Evolutionary conservation across 2,888 invertebrate genomes (phyloP).

Genomic region (Catonia carolina): DNA sequence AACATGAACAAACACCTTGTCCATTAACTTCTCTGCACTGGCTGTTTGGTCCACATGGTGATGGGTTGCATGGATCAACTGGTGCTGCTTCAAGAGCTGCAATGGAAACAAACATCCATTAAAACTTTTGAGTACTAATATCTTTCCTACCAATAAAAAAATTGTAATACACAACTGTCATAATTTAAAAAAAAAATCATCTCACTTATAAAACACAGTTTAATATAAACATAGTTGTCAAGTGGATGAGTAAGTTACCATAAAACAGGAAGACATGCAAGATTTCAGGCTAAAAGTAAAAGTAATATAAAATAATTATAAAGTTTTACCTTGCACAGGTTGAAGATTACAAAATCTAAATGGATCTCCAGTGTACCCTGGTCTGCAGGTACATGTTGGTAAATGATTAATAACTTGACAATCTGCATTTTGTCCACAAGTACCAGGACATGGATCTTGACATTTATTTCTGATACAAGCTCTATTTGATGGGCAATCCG

Average conservation of each 20-base stretch:
- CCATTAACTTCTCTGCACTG: slow-evolving; percentile 52
- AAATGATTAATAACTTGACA: slow-evolving; percentile 80
- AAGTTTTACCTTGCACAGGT: slow-evolving; percentile 47
- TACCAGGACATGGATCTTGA: slow-evolving; percentile 76
- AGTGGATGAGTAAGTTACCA: no score
- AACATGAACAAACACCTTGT: slow-evolving; percentile 63
- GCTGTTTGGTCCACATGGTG: slow-evolving; percentile 56
- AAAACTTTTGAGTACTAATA: no score
- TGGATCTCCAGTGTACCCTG: slow-evolving; percentile 64
- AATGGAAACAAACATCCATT: background rate
- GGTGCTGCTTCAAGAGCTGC: slow-evolving; percentile 34
- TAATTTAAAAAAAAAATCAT: background rate
- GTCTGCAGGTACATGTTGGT: slow-evolving; percentile 75
- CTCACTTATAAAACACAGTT: no score
- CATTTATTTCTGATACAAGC: slow-evolving; percentile 71
- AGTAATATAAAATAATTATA: no score
- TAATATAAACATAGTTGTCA: no score
- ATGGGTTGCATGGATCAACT: slow-evolving; percentile 50
- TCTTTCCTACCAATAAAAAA: no score
- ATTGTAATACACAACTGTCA: background rate
- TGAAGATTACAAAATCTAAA: slow-evolving; percentile 54
- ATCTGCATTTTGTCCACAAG: slow-evolving; percentile 75
- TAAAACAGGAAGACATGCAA: no score
- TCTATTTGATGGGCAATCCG: slow-evolving; percentile 58
- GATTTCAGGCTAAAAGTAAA: no score